A percentile compares a stretch with the other conserved stretches of the same genome.
Evolutionary conservation across 2,113 vertebrate genomes (phyloP).

Genomic region (Pristiophorus japonicus): DNA sequence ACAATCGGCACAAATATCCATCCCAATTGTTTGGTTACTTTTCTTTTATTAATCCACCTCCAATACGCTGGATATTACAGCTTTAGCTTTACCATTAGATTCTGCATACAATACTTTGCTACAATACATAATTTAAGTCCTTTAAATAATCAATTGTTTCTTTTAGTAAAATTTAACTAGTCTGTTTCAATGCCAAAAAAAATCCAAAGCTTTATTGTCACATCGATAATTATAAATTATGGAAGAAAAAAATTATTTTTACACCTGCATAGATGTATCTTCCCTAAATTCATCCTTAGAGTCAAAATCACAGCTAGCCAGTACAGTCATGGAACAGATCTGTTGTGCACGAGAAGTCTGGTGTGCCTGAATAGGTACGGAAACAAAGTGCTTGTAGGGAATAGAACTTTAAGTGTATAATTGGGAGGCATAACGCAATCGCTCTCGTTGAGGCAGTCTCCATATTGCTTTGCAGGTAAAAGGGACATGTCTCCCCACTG

Average conservation of each 20-base stretch:
- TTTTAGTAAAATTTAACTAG: background rate
- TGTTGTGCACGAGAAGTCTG: background rate
- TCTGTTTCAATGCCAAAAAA: background rate
- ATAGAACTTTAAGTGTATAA: background rate
- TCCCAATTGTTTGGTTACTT: background rate
- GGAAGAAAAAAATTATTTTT: background rate
- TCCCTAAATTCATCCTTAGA: background rate
- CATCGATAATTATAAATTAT: background rate
- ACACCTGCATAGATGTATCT: background rate
- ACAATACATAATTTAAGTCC: background rate
- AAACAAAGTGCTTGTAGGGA: background rate
- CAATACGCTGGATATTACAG: background rate
- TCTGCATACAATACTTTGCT: background rate
- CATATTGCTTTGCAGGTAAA: background rate
- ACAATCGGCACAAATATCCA: background rate
- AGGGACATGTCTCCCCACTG: background rate
- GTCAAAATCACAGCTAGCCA: background rate
- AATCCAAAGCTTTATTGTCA: background rate
- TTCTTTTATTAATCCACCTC: background rate
- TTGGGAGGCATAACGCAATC: background rate
- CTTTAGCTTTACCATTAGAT: background rate
- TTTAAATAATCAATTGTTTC: background rate
- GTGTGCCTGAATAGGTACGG: background rate
- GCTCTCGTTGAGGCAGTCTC: background rate
- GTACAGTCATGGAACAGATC: background rate